Percentiles rank a stretch among this genome's conserved stretches.
Evolutionary conservation across 1,140 invertebrate species (phyloP).

Genomic region (Anadara kagoshimensis): DNA sequence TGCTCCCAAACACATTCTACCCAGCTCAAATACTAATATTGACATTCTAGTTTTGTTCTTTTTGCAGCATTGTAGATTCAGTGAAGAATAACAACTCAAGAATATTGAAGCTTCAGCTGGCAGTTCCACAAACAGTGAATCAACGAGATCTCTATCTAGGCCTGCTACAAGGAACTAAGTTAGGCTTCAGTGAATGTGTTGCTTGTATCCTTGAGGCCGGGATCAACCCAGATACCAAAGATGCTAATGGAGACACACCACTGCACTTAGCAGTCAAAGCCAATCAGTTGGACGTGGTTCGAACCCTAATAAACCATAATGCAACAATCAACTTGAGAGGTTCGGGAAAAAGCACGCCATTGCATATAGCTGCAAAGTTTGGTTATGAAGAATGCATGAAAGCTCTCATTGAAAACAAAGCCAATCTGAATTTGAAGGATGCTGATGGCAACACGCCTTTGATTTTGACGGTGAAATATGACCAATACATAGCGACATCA

Average conservation of each 20-base stretch:
- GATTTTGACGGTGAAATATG: conserved; percentile 55
- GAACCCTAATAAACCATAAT: conserved; percentile 36
- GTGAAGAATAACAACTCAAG: conserved; percentile 35
- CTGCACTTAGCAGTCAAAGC: conserved; percentile 47
- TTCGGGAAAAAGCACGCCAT: conserved; percentile 40
- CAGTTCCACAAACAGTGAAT: conserved; percentile 28
- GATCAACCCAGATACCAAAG: conserved; percentile 19
- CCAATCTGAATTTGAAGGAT: conserved; percentile 52
- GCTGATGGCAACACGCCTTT: conserved; percentile 61
- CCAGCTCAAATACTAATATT: not conserved
- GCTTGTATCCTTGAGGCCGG: conserved; percentile 21
- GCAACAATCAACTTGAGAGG: conserved; percentile 39
- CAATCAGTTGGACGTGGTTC: conserved; percentile 39
- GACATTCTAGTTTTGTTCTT: not conserved
- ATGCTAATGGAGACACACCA: conserved; percentile 37
- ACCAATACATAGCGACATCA: conserved; percentile 45
- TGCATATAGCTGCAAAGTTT: conserved; percentile 60
- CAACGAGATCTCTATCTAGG: conserved; percentile 31
- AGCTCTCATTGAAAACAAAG: conserved; percentile 50
- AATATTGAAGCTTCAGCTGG: conserved; percentile 24
- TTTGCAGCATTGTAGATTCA: conserved; percentile 28
- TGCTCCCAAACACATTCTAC: not conserved
- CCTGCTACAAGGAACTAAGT: conserved; percentile 32
- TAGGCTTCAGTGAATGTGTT: conserved; percentile 34
- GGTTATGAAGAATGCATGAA: conserved; percentile 54